Evolutionary conservation across 2,888 invertebrate genomes (phyloP).

Genomic region (Peribatodes rhomboidaria): DNA sequence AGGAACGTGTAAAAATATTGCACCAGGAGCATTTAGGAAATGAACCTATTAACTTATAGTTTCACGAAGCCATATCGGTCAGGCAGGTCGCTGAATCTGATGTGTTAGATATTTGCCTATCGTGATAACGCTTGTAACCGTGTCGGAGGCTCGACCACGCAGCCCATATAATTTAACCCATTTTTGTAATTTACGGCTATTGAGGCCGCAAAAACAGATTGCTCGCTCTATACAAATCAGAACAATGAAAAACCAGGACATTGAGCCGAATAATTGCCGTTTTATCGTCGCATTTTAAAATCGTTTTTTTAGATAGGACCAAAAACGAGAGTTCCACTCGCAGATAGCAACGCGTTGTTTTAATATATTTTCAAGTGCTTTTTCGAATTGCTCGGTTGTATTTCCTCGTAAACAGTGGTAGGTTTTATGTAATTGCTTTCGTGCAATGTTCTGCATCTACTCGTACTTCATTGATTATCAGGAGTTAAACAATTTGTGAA

Average conservation of each 20-base stretch:
- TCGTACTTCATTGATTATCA: too few relatives aligned
- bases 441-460: too few relatives aligned
- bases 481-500: too few relatives aligned
- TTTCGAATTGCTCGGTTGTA: too few relatives aligned
- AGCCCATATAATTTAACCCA: slow-evolving; percentile 26
- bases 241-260: slow-evolving; percentile 25
- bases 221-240: slow-evolving; percentile 23
- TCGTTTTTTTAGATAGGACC: not conserved
- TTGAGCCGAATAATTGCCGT: slow-evolving; percentile 8
- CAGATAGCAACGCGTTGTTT: too few relatives aligned
- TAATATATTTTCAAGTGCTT: too few relatives aligned
- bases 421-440: too few relatives aligned
- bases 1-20: not conserved
- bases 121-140: not conserved
- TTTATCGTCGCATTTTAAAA: not conserved
- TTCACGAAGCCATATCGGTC: not conserved
- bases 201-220: slow-evolving; percentile 22
- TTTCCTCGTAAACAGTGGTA: too few relatives aligned
- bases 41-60: not conserved
- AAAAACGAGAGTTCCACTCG: too few relatives aligned
- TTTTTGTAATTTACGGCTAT: slow-evolving; percentile 29
- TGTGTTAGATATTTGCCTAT: slow-evolving; percentile 6
- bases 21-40: not conserved
- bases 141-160: slow-evolving; percentile 21
- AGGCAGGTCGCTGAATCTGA: not conserved